These are phyloP conservation scores for Heliconius nattereri DNA, from an alignment of 1,140 invertebrate species.

Conservation along the genomic window DNA sequence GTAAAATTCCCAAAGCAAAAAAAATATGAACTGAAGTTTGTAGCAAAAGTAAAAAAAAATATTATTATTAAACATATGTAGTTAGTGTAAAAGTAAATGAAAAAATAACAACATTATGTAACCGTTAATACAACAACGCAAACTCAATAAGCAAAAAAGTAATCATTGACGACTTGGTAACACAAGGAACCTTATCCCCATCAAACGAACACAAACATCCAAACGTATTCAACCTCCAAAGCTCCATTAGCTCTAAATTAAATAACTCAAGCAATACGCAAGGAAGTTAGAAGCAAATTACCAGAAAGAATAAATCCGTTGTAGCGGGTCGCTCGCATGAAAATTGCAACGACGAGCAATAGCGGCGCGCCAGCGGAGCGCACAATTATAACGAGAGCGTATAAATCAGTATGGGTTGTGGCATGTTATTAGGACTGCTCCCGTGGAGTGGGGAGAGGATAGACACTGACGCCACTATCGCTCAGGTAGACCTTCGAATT, in stretches of 20 bases:
- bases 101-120: neutral
- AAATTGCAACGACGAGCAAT: conserved; percentile 74
- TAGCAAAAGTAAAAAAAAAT: no score
- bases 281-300: conserved; percentile 67
- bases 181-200: neutral
- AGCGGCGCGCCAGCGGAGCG: conserved; percentile 68
- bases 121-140: neutral
- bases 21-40: no score
- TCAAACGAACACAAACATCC: neutral
- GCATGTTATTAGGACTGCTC: conserved; percentile 76
- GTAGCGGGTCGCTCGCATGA: conserved; percentile 71
- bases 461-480: conserved; percentile 10
- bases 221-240: conserved; percentile 34
- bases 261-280: conserved; percentile 50
- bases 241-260: conserved; percentile 42
- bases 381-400: conserved; percentile 76
- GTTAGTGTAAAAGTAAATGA: neutral
- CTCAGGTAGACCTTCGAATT: neutral
- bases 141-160: neutral
- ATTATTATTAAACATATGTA: neutral
- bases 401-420: conserved; percentile 79
- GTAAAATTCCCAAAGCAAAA: no score
- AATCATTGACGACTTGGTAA: neutral
- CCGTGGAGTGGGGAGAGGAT: conserved; percentile 62
- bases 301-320: conserved; percentile 76